Base-by-base conservation (phyloP, 2,888 invertebrate species). In the Bombylius major region DNA sequence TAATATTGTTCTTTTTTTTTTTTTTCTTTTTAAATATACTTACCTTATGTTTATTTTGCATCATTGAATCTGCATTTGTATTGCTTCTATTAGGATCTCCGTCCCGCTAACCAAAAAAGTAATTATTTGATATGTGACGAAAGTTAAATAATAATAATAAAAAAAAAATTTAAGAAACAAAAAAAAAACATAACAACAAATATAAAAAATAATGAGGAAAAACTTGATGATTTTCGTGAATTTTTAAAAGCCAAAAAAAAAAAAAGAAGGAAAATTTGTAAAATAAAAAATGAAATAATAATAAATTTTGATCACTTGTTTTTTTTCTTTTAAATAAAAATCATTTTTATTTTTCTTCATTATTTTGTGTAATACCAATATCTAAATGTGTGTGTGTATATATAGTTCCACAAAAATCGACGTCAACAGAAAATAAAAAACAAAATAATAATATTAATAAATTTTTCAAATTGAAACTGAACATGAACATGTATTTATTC, bases 141-240 rank as follows among this genome's bases (percentile, higher is more conserved):
- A 62, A 64, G 59, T 51, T 56, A 54, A 62, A 62, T 55, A 55
- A 60, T 59, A 45, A 51, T 57, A 46, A 50, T 57, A 63, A 59
- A 57, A 56, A 56, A 44, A 49, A 61, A 47, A 57, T 50, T 42
- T 23, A 51, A 54, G 33, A 23, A 56, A 54, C 56, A 55, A 54
- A 57, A 58, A 53, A 53, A n/a, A 56, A 56, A 47, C 32, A 55
- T 36, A 47, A 51, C 51, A 53, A 53, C 36, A 53, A 47, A 59
- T 54, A 58, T 52, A 36, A 58, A 55, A 51, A 53, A 56, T 50
- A 51, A 54, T 51, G 44, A 34, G 14, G 11, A 36, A 59, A 56
- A 56, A 46, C 66, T 71, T 70, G 72, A 73, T 72, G 72, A 72
- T 72, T 73, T 71, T 72, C 69, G 69, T 69, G 70, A 68, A 65